These are phyloP conservation scores for Nephrotoma guestfalica DNA, from an alignment of 2,888 invertebrate species.

Conservation along the genomic window DNA sequence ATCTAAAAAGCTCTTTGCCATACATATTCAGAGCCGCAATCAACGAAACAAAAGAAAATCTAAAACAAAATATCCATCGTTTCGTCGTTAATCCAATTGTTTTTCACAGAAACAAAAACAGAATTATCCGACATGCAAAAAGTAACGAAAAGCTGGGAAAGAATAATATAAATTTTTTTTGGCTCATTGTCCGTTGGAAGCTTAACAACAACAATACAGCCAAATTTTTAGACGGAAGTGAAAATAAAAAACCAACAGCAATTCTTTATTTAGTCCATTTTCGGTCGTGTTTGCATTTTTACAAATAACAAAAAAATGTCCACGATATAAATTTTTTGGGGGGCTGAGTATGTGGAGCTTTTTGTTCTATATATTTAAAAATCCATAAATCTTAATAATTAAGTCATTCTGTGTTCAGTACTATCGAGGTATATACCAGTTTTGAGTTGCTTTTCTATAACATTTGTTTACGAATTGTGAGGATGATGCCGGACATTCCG, in stretches of 20 bases:
- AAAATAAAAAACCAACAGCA: not conserved
- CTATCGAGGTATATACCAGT: not conserved
- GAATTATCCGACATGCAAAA: not conserved
- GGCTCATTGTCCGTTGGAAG: not conserved
- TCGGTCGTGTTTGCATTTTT: not conserved
- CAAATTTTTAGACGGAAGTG: not conserved
- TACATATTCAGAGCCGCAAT: not conserved
- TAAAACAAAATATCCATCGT: not conserved
- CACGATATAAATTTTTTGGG: too few species aligned
- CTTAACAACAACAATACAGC: not conserved
- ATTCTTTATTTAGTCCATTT: not conserved
- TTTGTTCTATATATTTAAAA: not conserved
- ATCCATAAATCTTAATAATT: conserved; percentile 1
- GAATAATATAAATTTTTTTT: not conserved
- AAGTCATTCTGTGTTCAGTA: not conserved
- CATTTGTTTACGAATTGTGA: not conserved
- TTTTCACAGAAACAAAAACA: not conserved
- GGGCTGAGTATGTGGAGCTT: not conserved
- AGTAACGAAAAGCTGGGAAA: not conserved
- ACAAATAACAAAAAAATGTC: too few species aligned
- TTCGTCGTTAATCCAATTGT: not conserved
- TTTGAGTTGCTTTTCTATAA: not conserved
- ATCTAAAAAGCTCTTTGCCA: not conserved
- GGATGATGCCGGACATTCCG: not conserved
- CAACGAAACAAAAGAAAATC: not conserved